Percentiles rank a stretch among this genome's conserved stretches.
phyloP scores from a whole-genome alignment of 2,888 invertebrate genomes.

The Ypsolopha scabrella region DNA sequence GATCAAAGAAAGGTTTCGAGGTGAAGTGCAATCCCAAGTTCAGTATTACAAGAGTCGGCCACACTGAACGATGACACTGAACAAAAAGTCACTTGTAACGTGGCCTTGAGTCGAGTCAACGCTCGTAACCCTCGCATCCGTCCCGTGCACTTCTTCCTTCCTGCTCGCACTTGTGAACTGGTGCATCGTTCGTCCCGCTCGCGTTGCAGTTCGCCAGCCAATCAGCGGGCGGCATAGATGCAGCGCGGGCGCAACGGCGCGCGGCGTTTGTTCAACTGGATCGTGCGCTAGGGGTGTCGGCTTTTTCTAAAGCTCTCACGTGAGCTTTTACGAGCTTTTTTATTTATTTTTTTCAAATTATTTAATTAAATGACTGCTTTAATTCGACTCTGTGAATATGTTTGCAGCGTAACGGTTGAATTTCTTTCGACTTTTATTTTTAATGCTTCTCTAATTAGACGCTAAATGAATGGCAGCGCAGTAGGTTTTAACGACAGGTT shows the following conservation, averaged over 20 bases:
- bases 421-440: background rate
- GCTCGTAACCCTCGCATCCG: slow-evolving; percentile 66
- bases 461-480: background rate
- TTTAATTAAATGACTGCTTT: slow-evolving; percentile 46
- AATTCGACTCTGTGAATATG: slow-evolving; percentile 13
- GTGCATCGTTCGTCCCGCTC: background rate
- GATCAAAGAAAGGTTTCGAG: slow-evolving; percentile 54
- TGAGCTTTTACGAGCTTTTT: slow-evolving; percentile 34
- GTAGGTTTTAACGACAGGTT: background rate
- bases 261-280: slow-evolving; percentile 59
- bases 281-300: slow-evolving; percentile 55
- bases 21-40: slow-evolving; percentile 35
- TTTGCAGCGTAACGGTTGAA: background rate
- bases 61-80: slow-evolving; percentile 29
- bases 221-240: slow-evolving; percentile 29
- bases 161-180: slow-evolving; percentile 26
- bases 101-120: slow-evolving; percentile 67
- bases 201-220: slow-evolving; percentile 29
- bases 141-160: slow-evolving; percentile 38
- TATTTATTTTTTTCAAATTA: slow-evolving; percentile 25
- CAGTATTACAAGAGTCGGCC: slow-evolving; percentile 42
- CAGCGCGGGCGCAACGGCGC: slow-evolving; percentile 55
- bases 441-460: background rate
- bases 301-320: slow-evolving; percentile 56
- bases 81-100: slow-evolving; percentile 48